Evolutionary conservation across 30 jellyfish, hydroid and myxozoan species (phyloP).

Genomic region (Nemopilema nomurai): DNA sequence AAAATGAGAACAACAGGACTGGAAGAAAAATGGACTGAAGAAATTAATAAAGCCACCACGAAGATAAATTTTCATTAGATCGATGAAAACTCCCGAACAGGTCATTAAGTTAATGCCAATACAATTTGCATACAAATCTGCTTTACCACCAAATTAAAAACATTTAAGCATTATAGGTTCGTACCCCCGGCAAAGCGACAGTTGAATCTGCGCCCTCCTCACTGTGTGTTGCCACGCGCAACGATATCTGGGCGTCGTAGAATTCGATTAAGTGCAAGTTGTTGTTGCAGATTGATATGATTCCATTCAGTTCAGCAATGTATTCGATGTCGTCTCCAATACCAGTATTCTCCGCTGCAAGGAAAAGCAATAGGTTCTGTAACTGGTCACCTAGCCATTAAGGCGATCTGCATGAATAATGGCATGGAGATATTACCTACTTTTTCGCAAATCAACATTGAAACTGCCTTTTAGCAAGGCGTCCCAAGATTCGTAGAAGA

Average conservation of each 20-base stretch:
- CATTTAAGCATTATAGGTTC: background rate
- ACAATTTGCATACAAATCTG: too few species aligned
- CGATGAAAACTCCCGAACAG: too few species aligned
- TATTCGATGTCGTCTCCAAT: slow-evolving; percentile 35
- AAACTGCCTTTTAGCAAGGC: background rate
- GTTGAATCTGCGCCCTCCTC: background rate
- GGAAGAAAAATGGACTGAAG: too few species aligned
- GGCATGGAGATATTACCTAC: too few species aligned
- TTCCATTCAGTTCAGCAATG: slow-evolving; percentile 32
- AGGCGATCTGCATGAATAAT: too few species aligned
- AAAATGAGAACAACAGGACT: too few species aligned
- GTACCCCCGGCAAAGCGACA: background rate
- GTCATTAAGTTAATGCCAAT: too few species aligned
- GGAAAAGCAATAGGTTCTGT: background rate
- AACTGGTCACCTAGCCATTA: background rate
- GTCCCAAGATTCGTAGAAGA: background rate
- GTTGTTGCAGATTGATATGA: slow-evolving; percentile 12
- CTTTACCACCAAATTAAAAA: background rate
- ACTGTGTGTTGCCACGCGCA: background rate
- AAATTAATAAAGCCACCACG: too few species aligned
- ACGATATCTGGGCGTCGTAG: background rate
- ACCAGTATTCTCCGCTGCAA: slow-evolving; percentile 26
- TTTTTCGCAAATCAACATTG: background rate
- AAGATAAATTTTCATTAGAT: too few species aligned
- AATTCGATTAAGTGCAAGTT: slow-evolving; percentile 11